Evolutionary conservation across 2,113 vertebrate species (phyloP), one percentile per base, ranked within the genome.

Genomic region (Crocuta crocuta): DNA sequence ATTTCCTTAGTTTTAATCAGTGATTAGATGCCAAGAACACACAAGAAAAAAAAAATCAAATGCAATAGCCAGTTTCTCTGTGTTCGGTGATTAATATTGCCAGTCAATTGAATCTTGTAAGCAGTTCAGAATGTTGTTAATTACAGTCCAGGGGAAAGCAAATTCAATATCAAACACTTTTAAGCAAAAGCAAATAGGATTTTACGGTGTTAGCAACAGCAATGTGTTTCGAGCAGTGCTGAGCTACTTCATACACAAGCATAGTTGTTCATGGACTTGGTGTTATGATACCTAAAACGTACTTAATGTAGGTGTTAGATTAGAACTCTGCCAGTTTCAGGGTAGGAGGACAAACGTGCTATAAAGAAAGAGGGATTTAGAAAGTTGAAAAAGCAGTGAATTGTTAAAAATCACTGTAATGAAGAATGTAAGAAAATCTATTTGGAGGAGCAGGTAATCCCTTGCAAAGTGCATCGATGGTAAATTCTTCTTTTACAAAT

Each of bases 21-120:
- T 81, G 93, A 96, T 83, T 74, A 95, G 53, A 92, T 92, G 35
- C 71, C 16, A 55, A 95, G 31, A 95, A 58, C 58, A 88, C 58
- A 74, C 19, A 45, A n/a, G 58, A 63, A 87, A 94, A 91, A 91
- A 80, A 95, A 96, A 97, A 93, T 93, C 66, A 95, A 97, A 94
- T 53, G 39, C 43, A 50, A 45, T 13, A 94, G 50, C 8, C 63
- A 96, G n/a, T 93, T 97, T 93, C 73, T 89, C 53, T 90, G 24
- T 45, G 93, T 39, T n/a, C 4, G 89, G 2, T 98, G 96, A 97
- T 96, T 97, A 82, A 94, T 97, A 97, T 31, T 92, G 84, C 89
- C 89, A 96, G 94, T 97, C 95, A 98, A 76, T n/a, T 97, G 93
- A 96, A 97, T 94, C 89, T 79, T 95, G 85, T 90, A 95, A 98